Evolutionary conservation across 2,888 invertebrate species (phyloP).

Genomic region (Eristalis tenax): DNA sequence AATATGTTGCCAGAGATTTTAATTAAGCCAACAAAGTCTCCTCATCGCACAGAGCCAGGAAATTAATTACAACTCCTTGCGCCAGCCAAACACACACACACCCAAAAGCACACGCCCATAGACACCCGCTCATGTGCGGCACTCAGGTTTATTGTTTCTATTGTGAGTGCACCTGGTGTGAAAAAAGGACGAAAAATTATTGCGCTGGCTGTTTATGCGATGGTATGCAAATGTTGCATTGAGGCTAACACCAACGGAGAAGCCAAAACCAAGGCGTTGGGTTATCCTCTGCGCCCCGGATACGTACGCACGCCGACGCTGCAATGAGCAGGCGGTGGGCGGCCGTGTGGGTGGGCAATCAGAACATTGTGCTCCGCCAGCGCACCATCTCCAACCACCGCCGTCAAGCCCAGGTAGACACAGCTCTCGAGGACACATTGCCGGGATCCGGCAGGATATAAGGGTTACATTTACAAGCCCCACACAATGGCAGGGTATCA

Average conservation of each 20-base stretch:
- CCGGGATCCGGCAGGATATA: conserved; percentile 47
- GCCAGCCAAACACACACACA: neutral
- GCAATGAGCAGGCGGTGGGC: neutral
- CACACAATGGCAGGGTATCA: conserved; percentile 63
- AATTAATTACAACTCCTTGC: conserved; percentile 67
- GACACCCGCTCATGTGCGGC: conserved; percentile 2
- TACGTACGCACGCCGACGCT: conserved; percentile 31
- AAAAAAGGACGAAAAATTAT: conserved; percentile 36
- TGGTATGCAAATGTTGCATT: conserved; percentile 50
- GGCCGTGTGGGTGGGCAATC: conserved; percentile 25
- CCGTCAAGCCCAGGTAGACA: conserved; percentile 28
- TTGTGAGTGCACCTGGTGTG: neutral
- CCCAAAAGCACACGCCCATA: conserved; percentile 25
- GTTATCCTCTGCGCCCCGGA: neutral
- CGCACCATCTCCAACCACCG: neutral
- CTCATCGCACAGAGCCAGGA: conserved; percentile 37
- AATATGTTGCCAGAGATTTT: conserved; percentile 68
- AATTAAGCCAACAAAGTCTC: conserved; percentile 64
- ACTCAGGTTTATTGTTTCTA: conserved; percentile 56
- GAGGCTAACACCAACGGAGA: conserved; percentile 22
- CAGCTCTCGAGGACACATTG: conserved; percentile 48
- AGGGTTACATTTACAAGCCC: conserved; percentile 50
- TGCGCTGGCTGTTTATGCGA: conserved; percentile 18
- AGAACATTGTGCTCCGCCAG: conserved; percentile 8
- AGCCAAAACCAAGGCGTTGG: conserved; percentile 13